Evolutionary conservation across 2,113 vertebrate genomes (phyloP).

Genomic region (Campylomormyrus tamandua): DNA sequence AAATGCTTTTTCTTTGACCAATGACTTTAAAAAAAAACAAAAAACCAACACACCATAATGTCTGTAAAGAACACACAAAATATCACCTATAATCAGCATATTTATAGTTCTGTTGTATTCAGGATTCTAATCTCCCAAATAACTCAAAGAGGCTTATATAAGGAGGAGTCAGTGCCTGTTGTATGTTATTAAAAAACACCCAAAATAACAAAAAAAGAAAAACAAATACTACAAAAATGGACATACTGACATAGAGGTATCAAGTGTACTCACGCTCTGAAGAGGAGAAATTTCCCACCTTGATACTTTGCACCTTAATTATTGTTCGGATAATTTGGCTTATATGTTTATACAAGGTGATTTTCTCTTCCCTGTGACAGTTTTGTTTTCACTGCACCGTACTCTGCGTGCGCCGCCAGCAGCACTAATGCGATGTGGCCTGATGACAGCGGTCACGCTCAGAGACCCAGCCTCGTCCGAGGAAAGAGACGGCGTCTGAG

Average conservation of each 20-base stretch:
- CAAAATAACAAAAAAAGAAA: background rate
- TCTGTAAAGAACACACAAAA: background rate
- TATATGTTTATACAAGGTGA: background rate
- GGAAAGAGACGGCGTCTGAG: conserved; percentile 8
- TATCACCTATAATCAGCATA: background rate
- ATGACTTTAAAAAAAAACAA: background rate
- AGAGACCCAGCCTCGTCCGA: conserved; percentile 18
- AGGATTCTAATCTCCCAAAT: background rate
- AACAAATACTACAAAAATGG: background rate
- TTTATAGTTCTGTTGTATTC: background rate
- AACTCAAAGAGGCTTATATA: background rate
- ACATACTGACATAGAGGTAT: background rate
- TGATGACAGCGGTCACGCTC: conserved; percentile 22
- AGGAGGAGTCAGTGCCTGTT: background rate
- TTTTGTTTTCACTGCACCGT: background rate
- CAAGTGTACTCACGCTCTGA: conserved; percentile 9
- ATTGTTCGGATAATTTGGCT: background rate
- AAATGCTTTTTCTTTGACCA: background rate
- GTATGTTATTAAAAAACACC: background rate
- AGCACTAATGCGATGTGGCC: conserved; percentile 30
- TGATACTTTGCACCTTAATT: background rate
- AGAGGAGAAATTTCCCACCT: conserved; percentile 6
- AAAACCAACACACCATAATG: background rate
- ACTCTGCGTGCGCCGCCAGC: background rate
- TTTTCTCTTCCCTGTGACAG: conserved; percentile 18